A percentile compares a stretch with the other conserved stretches of the same genome.
These are phyloP conservation scores for Melinaea marsaeus DNA, from an alignment of 2,888 invertebrate genomes.

Conservation along the genomic window DNA sequence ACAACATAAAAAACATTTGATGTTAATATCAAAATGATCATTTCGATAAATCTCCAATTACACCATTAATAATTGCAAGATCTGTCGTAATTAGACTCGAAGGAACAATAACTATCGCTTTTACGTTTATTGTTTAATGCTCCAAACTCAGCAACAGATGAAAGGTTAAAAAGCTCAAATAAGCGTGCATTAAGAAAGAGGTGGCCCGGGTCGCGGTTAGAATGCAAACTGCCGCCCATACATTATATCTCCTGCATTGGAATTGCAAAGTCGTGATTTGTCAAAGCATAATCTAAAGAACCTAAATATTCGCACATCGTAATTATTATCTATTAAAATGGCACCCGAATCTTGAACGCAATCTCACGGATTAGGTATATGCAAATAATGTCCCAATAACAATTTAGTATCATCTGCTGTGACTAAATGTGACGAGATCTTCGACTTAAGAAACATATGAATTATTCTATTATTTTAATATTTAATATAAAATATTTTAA, in stretches of 20 bases:
- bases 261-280: conserved; percentile 79
- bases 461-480: neutral
- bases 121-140: conserved; percentile 74
- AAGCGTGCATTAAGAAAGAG: conserved; percentile 78
- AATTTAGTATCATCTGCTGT: conserved; percentile 16
- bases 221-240: conserved; percentile 79
- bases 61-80: conserved; percentile 11
- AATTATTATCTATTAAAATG: conserved; percentile 76
- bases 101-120: conserved; percentile 61
- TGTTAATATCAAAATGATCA: conserved; percentile 10
- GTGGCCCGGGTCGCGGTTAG: conserved; percentile 76
- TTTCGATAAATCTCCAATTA: too few relatives aligned
- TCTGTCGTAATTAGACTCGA: conserved; percentile 47
- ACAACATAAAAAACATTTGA: too few relatives aligned
- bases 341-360: conserved; percentile 65
- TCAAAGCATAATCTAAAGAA: conserved; percentile 78
- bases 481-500: too few relatives aligned
- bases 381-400: conserved; percentile 31
- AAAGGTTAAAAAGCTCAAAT: conserved; percentile 79
- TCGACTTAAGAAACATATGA: neutral
- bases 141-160: conserved; percentile 68
- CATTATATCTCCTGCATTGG: conserved; percentile 77
- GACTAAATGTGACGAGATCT: neutral
- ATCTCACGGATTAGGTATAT: conserved; percentile 50
- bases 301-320: conserved; percentile 77